Evolutionary conservation across 2,797 vertebrate species (phyloP), one percentile per base, ranked within the genome.

Genomic region (Sparus aurata): DNA sequence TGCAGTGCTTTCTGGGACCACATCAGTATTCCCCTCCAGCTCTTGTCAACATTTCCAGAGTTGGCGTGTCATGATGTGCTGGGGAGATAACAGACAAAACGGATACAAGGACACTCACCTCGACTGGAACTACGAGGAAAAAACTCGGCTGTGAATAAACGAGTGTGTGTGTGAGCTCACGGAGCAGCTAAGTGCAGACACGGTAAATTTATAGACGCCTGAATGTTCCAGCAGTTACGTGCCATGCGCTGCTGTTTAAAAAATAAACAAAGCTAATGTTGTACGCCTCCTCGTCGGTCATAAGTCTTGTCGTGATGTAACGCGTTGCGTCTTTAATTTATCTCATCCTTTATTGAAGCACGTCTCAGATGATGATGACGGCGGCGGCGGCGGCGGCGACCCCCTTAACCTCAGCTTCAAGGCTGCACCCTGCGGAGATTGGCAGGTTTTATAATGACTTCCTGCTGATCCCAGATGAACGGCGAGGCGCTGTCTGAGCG

Each of bases 401-500:
- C 25, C 41, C 49, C 47, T 58, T 64, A 71, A 73, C 58, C 43
- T 50, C 58, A 13, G 46, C 75, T 64, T 59, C 71, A 64, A 82
- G 85, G 75, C 68, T 82, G 72, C 34, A 8, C 27, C 80, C 75
- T 57, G 69, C 17, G 18, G 63, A 89, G 87, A 82, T 54, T 77
- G 77, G 69, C 83, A 76, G 85, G 55, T 84, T 86, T 82, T 62
- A 52, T 89, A 84, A 91, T 83, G 67, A 82, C 77, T 80, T 80
- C 15, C 84, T 54, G 49, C 73, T 72, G 82, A 83, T 85, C 65
- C 74, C 67, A 70, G 76, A 82, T 79, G 72, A 91, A 79, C 13
- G 22, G 45, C 34, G 34, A 11, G 46, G 15, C 30, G 27, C 77
- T 47, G 49, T 75, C 73, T 71, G 47, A 62, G 49, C 46, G 30